Conservation (phyloP, 2,797 vertebrate species). For the Enteromius thamalakanensis region DNA sequence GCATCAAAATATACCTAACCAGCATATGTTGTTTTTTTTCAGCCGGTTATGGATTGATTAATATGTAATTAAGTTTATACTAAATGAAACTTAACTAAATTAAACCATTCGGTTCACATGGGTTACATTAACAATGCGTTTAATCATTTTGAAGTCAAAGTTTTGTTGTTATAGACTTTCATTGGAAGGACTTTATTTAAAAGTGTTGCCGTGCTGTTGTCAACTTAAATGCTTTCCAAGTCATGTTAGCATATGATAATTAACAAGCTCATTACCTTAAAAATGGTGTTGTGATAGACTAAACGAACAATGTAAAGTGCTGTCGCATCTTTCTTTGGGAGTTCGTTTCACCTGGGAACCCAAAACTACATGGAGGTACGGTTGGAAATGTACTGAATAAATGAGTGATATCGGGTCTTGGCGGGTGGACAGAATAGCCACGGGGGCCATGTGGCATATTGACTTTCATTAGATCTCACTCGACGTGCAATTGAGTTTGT, state of each 20-base stretch:
- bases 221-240: not conserved
- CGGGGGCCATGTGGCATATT: conserved; percentile 79
- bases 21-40: too few species aligned
- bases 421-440: conserved; percentile 56
- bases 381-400: conserved; percentile 68
- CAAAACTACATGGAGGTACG: conserved; percentile 45
- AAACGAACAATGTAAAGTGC: conserved; percentile 13
- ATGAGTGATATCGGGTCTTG: conserved; percentile 65
- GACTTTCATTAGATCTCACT: conserved; percentile 90
- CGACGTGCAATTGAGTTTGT: conserved; percentile 88
- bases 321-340: conserved; percentile 11
- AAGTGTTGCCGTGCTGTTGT: not conserved
- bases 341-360: conserved; percentile 47
- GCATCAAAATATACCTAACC: too few species aligned
- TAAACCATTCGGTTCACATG: not conserved
- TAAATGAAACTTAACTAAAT: too few species aligned
- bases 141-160: not conserved
- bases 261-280: not conserved
- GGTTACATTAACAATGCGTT: not conserved
- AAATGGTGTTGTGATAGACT: not conserved
- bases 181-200: not conserved
- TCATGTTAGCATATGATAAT: not conserved
- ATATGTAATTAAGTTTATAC: too few species aligned
- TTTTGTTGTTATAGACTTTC: not conserved
- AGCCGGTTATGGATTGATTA: too few species aligned